Conservation (phyloP, 2,113 vertebrate genomes). For the western clawed frog (Xenopus tropicalis) region DNA sequence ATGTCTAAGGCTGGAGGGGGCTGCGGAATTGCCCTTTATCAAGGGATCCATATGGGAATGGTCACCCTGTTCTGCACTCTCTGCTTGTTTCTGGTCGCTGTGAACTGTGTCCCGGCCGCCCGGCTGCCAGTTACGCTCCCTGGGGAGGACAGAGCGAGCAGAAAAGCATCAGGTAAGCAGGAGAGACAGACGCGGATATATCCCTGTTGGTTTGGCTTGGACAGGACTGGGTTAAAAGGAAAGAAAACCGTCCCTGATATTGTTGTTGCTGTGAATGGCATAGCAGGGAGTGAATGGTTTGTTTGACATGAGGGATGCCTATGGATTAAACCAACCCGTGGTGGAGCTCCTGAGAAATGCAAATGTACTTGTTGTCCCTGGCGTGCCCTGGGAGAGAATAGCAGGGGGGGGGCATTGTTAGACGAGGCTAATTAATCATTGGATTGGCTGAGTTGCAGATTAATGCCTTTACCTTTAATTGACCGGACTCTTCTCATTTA, state of each 20-base stretch:
- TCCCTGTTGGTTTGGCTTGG: constrained; percentile 10
- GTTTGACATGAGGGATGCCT: constrained; percentile 10
- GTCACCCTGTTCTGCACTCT: constrained; percentile 62
- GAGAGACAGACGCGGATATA: background rate
- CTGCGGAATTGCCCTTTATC: constrained; percentile 44
- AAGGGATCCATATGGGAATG: constrained; percentile 63
- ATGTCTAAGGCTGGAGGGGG: constrained; percentile 59
- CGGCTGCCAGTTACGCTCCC: constrained; percentile 56
- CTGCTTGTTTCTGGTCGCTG: constrained; percentile 60
- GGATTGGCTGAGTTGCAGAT: constrained; percentile 17
- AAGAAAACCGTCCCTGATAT: too few species aligned
- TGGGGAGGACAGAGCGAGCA: constrained; percentile 63
- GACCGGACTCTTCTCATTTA: background rate
- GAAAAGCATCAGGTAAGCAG: constrained; percentile 36
- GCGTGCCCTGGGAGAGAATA: background rate
- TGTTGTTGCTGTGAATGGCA: background rate
- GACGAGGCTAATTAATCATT: constrained; percentile 26
- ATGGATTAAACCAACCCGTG: background rate
- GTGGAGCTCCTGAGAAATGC: constrained; percentile 18
- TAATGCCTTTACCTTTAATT: constrained; percentile 4
- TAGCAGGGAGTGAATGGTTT: background rate
- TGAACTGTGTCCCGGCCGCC: constrained; percentile 58
- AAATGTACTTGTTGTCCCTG: constrained; percentile 2
- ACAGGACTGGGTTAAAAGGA: background rate
- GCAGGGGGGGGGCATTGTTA: constrained; percentile 33